Evolutionary conservation across 2,113 vertebrate species (phyloP).

Genomic region (Pteropus alecto): DNA sequence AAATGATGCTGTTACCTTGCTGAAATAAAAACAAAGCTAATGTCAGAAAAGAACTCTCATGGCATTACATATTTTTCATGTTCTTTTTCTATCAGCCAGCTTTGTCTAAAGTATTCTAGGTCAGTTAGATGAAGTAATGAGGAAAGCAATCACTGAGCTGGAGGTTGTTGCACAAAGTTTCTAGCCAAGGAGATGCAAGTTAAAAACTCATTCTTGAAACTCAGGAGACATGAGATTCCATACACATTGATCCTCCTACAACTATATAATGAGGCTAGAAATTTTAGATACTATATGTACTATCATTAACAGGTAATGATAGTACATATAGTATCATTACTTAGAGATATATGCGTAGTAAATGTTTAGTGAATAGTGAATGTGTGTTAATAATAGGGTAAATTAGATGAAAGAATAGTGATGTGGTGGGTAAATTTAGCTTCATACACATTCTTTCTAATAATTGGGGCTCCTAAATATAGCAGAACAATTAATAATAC

Average conservation of each 20-base stretch:
- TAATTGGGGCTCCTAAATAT: not conserved
- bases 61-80: not conserved
- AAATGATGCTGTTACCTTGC: not conserved
- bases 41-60: conserved; percentile 34
- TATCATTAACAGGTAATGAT: not conserved
- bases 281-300: not conserved
- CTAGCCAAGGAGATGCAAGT: not conserved
- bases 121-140: not conserved
- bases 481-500: conserved; percentile 22
- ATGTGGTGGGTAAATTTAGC: not conserved
- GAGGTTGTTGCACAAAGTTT: not conserved
- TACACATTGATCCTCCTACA: not conserved
- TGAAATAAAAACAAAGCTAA: conserved; percentile 60
- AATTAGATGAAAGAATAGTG: conserved; percentile 1
- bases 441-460: not conserved
- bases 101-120: conserved; percentile 5
- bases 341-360: not conserved
- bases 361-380: not conserved
- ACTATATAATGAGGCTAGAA: not conserved
- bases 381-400: not conserved
- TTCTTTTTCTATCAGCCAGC: not conserved
- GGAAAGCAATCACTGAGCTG: not conserved
- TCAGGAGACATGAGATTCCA: not conserved
- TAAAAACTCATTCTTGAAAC: not conserved
- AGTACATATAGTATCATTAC: no score